Evolutionary conservation across 92 coral and sea anemone genomes (phyloP).

Genomic region (Porites divaricata): DNA sequence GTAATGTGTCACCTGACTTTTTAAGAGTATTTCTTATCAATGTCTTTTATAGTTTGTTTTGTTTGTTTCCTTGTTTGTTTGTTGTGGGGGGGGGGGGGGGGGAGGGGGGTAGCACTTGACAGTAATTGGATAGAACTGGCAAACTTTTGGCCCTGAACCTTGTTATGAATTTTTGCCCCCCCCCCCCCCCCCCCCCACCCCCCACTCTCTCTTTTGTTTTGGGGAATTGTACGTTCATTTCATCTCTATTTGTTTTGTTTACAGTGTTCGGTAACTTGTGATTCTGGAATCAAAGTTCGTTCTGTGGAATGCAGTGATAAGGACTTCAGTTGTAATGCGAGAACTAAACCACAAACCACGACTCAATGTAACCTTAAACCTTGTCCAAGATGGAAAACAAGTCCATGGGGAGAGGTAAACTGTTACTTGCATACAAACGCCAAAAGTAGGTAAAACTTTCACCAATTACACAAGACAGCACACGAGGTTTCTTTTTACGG

Average conservation of each 20-base stretch:
- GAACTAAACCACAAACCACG: conserved; percentile 34
- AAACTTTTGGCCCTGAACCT: not conserved
- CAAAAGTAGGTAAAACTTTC: too few species aligned
- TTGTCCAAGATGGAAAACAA: conserved; percentile 73
- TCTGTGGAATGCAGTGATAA: conserved; percentile 66
- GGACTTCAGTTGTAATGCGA: conserved; percentile 36
- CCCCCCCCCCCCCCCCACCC: too few species aligned
- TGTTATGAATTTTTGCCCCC: too few species aligned
- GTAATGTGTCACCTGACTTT: conserved; percentile 31
- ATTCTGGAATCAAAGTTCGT: conserved; percentile 63
- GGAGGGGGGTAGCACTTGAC: too few species aligned
- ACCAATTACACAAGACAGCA: too few species aligned
- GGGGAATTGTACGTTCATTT: not conserved
- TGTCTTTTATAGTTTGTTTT: not conserved
- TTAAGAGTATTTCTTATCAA: too few species aligned
- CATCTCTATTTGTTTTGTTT: not conserved
- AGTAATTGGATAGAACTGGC: not conserved
- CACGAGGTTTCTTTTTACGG: too few species aligned
- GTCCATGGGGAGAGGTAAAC: conserved; percentile 71
- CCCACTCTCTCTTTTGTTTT: not conserved
- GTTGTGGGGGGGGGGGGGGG: too few species aligned
- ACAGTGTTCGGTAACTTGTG: conserved; percentile 91
- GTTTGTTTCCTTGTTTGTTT: not conserved
- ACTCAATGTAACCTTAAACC: conserved; percentile 47
- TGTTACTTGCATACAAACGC: too few species aligned